phyloP scores from a whole-genome alignment of 2,113 vertebrate genomes.

The Melanerpes formicivorus region DNA sequence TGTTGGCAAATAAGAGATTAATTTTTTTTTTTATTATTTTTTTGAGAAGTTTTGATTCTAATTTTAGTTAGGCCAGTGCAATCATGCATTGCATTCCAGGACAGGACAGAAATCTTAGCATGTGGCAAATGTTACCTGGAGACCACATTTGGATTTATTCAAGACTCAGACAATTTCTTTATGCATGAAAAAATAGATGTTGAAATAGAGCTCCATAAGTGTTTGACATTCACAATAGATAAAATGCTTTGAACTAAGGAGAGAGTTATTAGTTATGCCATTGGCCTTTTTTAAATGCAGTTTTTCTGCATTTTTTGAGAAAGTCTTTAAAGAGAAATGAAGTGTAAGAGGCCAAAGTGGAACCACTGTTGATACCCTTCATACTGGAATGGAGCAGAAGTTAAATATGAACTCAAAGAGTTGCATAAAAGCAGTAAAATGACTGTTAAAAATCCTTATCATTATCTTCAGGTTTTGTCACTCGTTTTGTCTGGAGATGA shows the following conservation, averaged over 20 bases:
- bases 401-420: not conserved
- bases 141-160: not conserved
- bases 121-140: not conserved
- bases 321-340: not conserved
- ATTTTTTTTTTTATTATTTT: not conserved
- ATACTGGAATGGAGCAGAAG: not conserved
- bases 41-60: not conserved
- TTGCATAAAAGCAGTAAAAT: not conserved
- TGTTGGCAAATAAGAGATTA: not conserved
- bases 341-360: not conserved
- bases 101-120: not conserved
- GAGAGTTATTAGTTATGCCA: not conserved
- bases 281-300: not conserved
- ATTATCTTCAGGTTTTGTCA: not conserved
- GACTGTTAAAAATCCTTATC: not conserved
- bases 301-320: constrained; percentile 18
- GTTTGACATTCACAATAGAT: not conserved
- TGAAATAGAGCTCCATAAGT: not conserved
- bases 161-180: not conserved
- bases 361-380: not conserved
- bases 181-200: not conserved
- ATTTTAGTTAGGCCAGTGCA: not conserved
- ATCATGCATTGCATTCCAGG: not conserved
- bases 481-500: not conserved
- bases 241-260: not conserved